phyloP scores from a whole-genome alignment of 1,140 invertebrate genomes.

The Nephila pilipes region DNA sequence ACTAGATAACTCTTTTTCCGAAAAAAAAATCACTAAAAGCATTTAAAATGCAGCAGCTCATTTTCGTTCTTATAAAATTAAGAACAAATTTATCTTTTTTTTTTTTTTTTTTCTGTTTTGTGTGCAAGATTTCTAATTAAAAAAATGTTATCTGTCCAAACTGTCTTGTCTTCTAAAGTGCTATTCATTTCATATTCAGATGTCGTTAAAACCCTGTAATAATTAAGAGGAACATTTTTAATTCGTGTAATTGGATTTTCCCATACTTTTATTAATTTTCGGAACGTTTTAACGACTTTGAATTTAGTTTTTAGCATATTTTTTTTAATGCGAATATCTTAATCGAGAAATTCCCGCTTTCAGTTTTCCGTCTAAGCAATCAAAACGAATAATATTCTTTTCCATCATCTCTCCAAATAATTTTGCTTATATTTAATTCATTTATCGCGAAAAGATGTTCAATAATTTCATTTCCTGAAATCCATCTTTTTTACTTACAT shows the following conservation, averaged over 20 bases:
- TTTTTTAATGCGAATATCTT: not conserved
- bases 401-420: not conserved
- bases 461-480: not conserved
- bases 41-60: no score
- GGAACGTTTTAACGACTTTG: not conserved
- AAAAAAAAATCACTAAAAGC: no score
- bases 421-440: not conserved
- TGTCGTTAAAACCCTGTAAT: not conserved
- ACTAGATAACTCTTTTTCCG: no score
- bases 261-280: not conserved
- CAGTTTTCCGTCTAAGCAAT: not conserved
- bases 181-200: not conserved
- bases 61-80: no score
- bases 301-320: not conserved
- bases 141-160: not conserved
- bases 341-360: not conserved
- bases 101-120: no score
- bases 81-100: not conserved
- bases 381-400: slow-evolving; percentile 1
- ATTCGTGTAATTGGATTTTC: not conserved
- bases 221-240: not conserved
- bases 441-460: not conserved
- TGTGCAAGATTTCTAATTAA: not conserved
- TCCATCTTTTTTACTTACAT: not conserved
- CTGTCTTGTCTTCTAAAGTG: not conserved